Conservation (phyloP, 2,113 vertebrate genomes). For the Plotosus lineatus region DNA sequence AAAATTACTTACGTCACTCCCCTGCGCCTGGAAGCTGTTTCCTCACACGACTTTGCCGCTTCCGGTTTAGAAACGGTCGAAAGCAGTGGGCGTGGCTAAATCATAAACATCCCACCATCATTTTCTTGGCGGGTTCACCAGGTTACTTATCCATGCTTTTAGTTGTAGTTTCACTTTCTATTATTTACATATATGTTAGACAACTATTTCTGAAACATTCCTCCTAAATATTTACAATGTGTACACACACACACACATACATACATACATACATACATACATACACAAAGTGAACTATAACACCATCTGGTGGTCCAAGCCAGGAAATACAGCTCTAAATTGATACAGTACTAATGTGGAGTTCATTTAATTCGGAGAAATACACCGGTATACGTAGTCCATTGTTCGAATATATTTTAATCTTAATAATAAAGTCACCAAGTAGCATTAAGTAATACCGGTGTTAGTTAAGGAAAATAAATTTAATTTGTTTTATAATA, state of each 20-base stretch:
- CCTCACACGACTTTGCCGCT: background rate
- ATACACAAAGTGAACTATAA: background rate
- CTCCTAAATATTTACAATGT: background rate
- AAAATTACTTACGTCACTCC: conserved; percentile 32
- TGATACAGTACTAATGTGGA: no score
- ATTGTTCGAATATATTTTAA: no score
- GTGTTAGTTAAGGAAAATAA: background rate
- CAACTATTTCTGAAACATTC: background rate
- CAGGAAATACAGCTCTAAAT: background rate
- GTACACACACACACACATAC: no score
- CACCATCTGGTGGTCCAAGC: background rate
- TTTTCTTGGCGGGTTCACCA: no score
- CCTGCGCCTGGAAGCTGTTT: background rate
- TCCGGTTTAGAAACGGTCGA: conserved; percentile 35
- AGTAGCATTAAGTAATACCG: background rate
- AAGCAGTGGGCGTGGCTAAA: background rate
- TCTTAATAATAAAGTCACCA: background rate
- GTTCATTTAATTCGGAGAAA: no score
- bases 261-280: no score
- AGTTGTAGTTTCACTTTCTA: background rate
- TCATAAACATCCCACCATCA: background rate
- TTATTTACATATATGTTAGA: background rate
- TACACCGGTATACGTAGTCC: no score
- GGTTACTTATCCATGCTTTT: background rate
- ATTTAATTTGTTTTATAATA: no score